Base-by-base conservation (phyloP, 2,888 invertebrate species). In the Salpingus planirostris region DNA sequence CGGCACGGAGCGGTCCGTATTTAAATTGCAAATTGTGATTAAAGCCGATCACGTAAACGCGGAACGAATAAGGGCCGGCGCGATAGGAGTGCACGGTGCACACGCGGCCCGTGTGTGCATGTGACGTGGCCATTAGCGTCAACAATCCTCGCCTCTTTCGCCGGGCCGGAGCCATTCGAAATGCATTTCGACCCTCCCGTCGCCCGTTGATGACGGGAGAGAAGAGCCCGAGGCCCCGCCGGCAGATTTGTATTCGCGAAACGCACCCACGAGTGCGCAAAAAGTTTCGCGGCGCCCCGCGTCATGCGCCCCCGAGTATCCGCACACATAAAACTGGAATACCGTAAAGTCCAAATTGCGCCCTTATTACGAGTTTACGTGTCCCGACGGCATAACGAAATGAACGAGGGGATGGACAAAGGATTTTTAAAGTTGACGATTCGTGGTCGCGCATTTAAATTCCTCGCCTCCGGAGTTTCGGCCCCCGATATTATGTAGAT, bases 341-440 rank as follows among this genome's bases (percentile, higher is more conserved):
- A 45, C 45, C 33, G 46, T 45, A 46, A 49, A 49, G 49, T 50
- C 37, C 41, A 47, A 52, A 51, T 50, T 50, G 51, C 51, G 45
- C 51, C 45, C 50, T 53, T 51, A 52, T 52, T 54, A 52, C 47
- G 48, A 42, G 43, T 42, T 46, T 5, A 54, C 54, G 54, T 54
- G 54, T 44, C 46, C 36, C 41, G 46, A 38, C n/a, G n/a, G n/a
- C n/a, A n/a, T n/a, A 49, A 40, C 27, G 45, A 44, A 49, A 51
- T 49, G 46, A 47, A 47, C 36, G 43, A 37, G 40, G 42, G 46
- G 42, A 47, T 46, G 51, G 49, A 50, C 50, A 49, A 48, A 48
- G 46, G 46, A 46, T 43, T 49, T 50, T 50, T 47, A 46, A 43
- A 47, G 43, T 44, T 43, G 38, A 26, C 18, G 18, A 37, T 41